These are phyloP conservation scores for Piaya cayana DNA, from an alignment of 2,113 vertebrate species.

Conservation along the genomic window DNA sequence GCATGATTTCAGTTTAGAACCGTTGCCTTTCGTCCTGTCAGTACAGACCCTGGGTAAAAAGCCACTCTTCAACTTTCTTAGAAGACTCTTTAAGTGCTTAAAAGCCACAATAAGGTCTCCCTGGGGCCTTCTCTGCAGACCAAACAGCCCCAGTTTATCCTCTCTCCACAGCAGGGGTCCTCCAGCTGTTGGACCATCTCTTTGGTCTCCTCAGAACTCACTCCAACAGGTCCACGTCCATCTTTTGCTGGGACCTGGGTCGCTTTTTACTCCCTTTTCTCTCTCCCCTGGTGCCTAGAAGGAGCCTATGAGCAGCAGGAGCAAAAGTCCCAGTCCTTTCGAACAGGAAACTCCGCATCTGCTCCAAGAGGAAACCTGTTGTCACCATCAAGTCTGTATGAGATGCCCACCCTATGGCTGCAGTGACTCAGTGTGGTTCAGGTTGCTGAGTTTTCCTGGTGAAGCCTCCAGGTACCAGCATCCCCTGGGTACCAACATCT, in stretches of 20 bases:
- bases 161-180: not conserved
- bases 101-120: not conserved
- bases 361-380: not conserved
- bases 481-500: not conserved
- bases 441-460: not conserved
- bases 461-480: not conserved
- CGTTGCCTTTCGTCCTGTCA: too few species aligned
- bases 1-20: not conserved
- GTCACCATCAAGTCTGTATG: not conserved
- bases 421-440: rapidly evolving
- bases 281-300: not conserved
- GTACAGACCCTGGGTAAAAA: not conserved
- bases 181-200: rapidly evolving
- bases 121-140: not conserved
- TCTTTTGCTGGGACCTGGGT: not conserved
- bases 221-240: not conserved
- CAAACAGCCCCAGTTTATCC: not conserved
- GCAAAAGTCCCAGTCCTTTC: not conserved
- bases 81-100: rapidly evolving
- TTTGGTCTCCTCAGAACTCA: rapidly evolving
- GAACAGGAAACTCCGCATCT: not conserved
- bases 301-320: not conserved
- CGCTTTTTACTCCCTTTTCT: not conserved
- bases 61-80: not conserved
- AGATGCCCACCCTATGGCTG: rapidly evolving